Evolutionary conservation across 1,140 invertebrate genomes (phyloP), one percentile per base, ranked within the genome.

Genomic region (Cylas formicarius): DNA sequence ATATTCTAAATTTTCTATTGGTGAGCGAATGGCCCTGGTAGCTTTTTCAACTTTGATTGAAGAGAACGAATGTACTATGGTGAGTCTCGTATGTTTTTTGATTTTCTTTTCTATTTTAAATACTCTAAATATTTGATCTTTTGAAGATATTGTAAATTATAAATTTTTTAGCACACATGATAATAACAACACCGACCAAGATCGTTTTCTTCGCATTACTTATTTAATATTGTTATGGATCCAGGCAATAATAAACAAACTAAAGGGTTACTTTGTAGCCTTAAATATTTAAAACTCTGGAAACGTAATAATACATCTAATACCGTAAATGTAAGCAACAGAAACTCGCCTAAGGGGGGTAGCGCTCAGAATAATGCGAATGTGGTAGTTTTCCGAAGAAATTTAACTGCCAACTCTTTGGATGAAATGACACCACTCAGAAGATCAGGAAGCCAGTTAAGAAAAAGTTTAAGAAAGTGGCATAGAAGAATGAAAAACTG

Each of bases 401-500:
- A n/a, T 32, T 10, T 13, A 27, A 35, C 23, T 7, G 11, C n/a
- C 17, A 36, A 11, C 17, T 33, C 8, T 31, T 16, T 24, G 19
- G 9, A 18, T 6, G 20, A 38, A 16, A 26, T 20, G 27, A 28
- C 27, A 10, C 8, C 14, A 16, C 24, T 22, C 18, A 48, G 27
- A 24, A 9, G 18, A 21, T 18, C 37, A 7, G 23, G 39, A 1
- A 49, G 40, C 16, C 39, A 49, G 36, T 44, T 56, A 8, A 33
- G 51, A 11, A 53, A 35, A 21, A 53, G 48, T 39, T 22, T 56
- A 4, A 56, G 33, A 6, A 50, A 51, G 22, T 50, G 44, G 54
- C 54, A 56, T 11, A 50, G 35, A 9, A 22, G 51, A 9, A 41
- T 56, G 32, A 56, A 53, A 42, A 50, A 50, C 37, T 53, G 38